A percentile compares a stretch with the other conserved stretches of the same genome.
Evolutionary conservation across 2,113 vertebrate genomes (phyloP).

Genomic region (Pseudonaja textilis): DNA sequence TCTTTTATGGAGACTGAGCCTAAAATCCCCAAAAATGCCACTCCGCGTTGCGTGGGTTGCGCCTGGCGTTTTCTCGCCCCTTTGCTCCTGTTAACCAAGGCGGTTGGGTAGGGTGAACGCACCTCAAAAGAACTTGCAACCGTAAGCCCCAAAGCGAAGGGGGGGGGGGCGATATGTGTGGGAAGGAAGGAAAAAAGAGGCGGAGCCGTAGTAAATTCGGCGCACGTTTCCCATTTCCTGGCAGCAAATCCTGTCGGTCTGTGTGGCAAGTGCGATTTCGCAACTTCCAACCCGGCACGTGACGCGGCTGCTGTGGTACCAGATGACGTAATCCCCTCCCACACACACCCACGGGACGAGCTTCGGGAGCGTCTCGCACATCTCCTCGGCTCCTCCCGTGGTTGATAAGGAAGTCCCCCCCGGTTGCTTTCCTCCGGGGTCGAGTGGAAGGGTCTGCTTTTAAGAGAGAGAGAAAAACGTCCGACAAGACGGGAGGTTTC

Average conservation of each 20-base stretch:
- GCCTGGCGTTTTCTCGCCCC: neutral
- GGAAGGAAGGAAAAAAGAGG: neutral
- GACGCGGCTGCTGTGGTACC: conserved; percentile 10
- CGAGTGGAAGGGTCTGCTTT: neutral
- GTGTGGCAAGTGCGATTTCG: conserved; percentile 14
- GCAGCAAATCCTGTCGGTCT: neutral
- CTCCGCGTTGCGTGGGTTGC: neutral
- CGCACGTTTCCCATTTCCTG: neutral
- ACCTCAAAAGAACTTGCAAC: neutral
- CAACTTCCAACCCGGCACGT: conserved; percentile 18
- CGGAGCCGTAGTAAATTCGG: neutral
- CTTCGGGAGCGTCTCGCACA: neutral
- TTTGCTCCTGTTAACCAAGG: neutral
- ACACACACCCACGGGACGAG: neutral
- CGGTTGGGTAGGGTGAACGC: neutral
- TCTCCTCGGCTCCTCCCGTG: neutral
- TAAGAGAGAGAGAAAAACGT: too few species aligned
- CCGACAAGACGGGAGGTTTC: neutral
- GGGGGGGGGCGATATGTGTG: neutral
- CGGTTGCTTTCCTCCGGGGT: neutral
- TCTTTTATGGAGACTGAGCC: neutral
- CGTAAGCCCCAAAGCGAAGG: neutral
- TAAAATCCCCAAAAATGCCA: neutral
- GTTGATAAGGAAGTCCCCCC: neutral
- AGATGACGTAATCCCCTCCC: conserved; percentile 2